Conservation (phyloP, 2,113 vertebrate genomes). For the Gopherus flavomarginatus region DNA sequence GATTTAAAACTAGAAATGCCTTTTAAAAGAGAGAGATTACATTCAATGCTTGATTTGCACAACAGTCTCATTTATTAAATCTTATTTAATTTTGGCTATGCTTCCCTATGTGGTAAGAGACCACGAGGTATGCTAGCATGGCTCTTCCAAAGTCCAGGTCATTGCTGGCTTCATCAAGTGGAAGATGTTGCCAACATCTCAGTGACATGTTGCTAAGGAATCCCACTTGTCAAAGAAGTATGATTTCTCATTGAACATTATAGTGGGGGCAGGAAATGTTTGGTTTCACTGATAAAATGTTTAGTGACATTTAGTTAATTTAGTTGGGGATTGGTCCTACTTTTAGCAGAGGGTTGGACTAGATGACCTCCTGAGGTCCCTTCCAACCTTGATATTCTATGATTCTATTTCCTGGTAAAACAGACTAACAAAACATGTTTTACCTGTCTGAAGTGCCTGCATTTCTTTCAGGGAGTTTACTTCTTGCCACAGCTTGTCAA, state of each 20-base stretch:
- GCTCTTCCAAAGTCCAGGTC: background rate
- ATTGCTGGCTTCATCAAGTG: background rate
- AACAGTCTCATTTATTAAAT: constrained; percentile 1
- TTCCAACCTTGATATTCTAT: too few species aligned
- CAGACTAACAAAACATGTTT: background rate
- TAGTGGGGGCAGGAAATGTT: background rate
- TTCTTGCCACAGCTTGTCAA: constrained; percentile 94
- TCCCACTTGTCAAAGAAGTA: background rate
- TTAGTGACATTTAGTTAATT: background rate
- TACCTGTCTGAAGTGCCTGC: constrained; percentile 96
- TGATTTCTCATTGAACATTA: background rate
- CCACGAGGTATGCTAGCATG: background rate
- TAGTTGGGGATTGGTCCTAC: too few species aligned
- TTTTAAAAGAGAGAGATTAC: background rate
- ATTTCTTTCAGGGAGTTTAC: constrained; percentile 97
- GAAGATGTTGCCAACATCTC: background rate
- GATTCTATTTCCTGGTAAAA: background rate
- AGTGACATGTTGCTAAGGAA: background rate
- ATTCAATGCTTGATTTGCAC: background rate
- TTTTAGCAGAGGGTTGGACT: too few species aligned
- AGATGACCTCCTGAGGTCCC: too few species aligned
- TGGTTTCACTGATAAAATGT: background rate
- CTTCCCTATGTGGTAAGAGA: background rate
- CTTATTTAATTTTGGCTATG: constrained; percentile 20
- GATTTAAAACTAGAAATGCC: background rate